These are phyloP conservation scores for Macrobrachium nipponense DNA, from an alignment of 1,140 invertebrate genomes.

Conservation along the genomic window DNA sequence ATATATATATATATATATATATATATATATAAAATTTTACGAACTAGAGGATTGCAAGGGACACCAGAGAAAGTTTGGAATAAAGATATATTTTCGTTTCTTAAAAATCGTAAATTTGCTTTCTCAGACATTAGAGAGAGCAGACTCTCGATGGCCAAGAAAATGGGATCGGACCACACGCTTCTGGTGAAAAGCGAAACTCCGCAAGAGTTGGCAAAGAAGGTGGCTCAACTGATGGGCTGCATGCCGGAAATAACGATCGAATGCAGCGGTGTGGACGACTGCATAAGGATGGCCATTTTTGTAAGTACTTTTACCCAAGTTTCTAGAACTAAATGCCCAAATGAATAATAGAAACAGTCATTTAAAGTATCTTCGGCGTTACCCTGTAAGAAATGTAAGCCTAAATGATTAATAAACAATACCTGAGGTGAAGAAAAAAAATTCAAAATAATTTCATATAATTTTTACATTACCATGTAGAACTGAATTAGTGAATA, in stretches of 20 bases:
- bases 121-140: conserved; percentile 80
- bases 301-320: conserved; percentile 73
- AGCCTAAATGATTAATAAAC: too few species aligned
- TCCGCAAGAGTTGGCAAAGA: conserved; percentile 71
- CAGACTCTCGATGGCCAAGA: conserved; percentile 84
- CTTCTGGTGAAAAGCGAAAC: conserved; percentile 73
- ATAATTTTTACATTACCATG: too few species aligned
- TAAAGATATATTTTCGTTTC: not conserved
- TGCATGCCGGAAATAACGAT: conserved; percentile 81
- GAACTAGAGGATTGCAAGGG: not conserved
- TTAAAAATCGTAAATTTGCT: not conserved
- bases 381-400: too few species aligned
- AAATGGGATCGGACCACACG: conserved; percentile 83
- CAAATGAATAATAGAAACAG: not conserved
- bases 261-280: conserved; percentile 88
- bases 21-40: not conserved
- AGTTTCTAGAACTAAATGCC: not conserved
- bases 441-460: too few species aligned
- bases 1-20: conserved; percentile 12
- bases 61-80: too few species aligned
- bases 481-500: too few species aligned
- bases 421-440: too few species aligned
- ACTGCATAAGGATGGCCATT: conserved; percentile 81
- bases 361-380: too few species aligned
- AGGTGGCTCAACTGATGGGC: conserved; percentile 77